Evolutionary conservation across 2,888 invertebrate genomes (phyloP), one percentile per base, ranked within the genome.

Genomic region (Drosophila borealis): DNA sequence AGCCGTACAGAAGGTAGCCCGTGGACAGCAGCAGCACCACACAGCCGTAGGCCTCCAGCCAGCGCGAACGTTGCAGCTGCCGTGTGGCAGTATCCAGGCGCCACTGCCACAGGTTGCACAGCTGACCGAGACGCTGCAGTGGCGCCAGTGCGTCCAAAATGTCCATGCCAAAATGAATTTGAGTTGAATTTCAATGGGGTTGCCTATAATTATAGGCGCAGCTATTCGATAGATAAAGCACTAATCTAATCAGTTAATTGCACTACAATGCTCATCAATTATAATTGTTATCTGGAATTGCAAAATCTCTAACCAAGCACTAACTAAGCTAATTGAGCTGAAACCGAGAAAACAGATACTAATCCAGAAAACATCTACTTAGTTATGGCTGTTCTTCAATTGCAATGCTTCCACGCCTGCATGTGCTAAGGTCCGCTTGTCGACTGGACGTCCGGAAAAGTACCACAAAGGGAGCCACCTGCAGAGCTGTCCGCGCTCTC

Each of bases 11-110:
- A 6, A 90, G 53, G 4, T 82, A 67, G 1, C 36, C 63, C 1
- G 41, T 14, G 4, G 90, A 83, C 2, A 61, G 36, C 0, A 68
- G 2, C 1, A 90, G 53, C 1, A 88, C 67, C 0, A 54, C 9
- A 29, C 69, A 61, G 34, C 81, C 70, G 63, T 91, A 91, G 5
- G 81, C 48, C 56, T 87, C 80, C 59, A 91, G 68, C 39, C 69
- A 39, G 34, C 73, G 80, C 6, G 81, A 88, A 3, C 69, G 74
- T 3, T 50, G 57, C 1, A 88, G 42, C 25, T 67, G 63, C 37
- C 78, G 64, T 8, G 70, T 65, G 13, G 79, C 76, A 10, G 69
- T 45, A 14, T 89, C 76, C 6, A 82, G 14, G 9, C 73, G 74
- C 73, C 85, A 78, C 14, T 85, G 90, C 25, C 81, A 76, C 33